Conservation (phyloP, 2,113 vertebrate genomes). For the Callipepla californica region DNA sequence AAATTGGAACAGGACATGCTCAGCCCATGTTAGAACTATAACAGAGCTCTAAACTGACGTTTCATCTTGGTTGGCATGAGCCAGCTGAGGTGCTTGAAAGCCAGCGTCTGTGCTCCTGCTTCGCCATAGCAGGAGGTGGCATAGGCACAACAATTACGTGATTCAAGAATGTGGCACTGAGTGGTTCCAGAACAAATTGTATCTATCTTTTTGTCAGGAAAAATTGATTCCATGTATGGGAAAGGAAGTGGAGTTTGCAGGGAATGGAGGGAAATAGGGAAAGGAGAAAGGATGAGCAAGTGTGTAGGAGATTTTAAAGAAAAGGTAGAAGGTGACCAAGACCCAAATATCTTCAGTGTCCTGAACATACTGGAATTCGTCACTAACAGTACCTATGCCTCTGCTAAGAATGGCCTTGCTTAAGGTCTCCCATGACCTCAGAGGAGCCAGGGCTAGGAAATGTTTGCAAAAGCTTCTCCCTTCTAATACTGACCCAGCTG, state of each 20-base stretch:
- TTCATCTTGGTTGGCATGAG: not conserved
- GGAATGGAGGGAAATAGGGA: not conserved
- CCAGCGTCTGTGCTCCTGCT: not conserved
- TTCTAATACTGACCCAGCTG: not conserved
- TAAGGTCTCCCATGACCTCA: not conserved
- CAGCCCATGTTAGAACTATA: not conserved
- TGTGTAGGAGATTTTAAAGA: not conserved
- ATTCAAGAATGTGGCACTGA: rapidly evolving
- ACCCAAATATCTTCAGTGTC: not conserved
- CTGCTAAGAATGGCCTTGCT: not conserved
- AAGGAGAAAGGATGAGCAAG: not conserved
- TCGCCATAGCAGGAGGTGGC: not conserved
- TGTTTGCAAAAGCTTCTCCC: not conserved
- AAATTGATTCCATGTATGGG: not conserved
- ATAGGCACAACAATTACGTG: not conserved
- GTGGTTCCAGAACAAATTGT: not conserved
- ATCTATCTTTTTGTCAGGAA: not conserved
- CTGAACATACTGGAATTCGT: not conserved
- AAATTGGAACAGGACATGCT: not conserved
- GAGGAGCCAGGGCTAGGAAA: not conserved
- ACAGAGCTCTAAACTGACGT: not conserved
- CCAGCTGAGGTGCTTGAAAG: not conserved
- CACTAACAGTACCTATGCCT: not conserved
- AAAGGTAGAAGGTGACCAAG: not conserved
- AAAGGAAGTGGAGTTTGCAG: not conserved